Conservation (phyloP, 2,888 invertebrate species). For the Drosophila differens region DNA sequence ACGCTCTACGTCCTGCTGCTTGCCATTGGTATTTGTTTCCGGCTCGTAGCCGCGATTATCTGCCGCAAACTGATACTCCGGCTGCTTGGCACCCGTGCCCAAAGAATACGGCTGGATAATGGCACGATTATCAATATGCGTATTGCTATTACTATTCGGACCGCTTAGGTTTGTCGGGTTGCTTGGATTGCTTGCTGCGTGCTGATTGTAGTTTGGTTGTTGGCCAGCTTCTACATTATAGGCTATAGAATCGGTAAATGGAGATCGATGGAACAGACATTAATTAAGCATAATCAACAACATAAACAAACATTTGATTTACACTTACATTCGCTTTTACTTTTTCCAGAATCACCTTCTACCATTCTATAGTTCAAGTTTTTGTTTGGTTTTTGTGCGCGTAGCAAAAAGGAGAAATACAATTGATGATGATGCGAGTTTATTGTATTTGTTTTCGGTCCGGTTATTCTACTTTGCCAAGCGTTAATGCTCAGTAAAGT, state of each 20-base stretch:
- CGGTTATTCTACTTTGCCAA: conserved; percentile 37
- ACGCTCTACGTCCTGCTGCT: conserved; percentile 82
- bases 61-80: conserved; percentile 81
- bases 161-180: conserved; percentile 51
- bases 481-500: conserved; percentile 58
- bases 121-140: conserved; percentile 81
- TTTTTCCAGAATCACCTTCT: conserved; percentile 94
- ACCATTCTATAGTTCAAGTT: conserved; percentile 92
- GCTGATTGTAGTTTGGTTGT: conserved; percentile 91
- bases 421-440: conserved; percentile 39
- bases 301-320: background rate
- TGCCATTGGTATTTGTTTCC: conserved; percentile 64
- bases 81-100: conserved; percentile 77
- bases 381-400: conserved; percentile 82
- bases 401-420: conserved; percentile 69
- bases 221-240: conserved; percentile 95
- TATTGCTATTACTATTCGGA: conserved; percentile 33
- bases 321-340: conserved; percentile 91
- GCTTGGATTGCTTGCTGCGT: conserved; percentile 86
- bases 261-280: background rate
- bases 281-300: background rate
- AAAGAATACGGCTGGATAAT: conserved; percentile 83
- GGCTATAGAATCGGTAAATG: conserved; percentile 86
- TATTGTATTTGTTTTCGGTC: conserved; percentile 12
- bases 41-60: conserved; percentile 82